Conservation (phyloP, 2,888 invertebrate species). For the Amphipyra tragopoginis region DNA sequence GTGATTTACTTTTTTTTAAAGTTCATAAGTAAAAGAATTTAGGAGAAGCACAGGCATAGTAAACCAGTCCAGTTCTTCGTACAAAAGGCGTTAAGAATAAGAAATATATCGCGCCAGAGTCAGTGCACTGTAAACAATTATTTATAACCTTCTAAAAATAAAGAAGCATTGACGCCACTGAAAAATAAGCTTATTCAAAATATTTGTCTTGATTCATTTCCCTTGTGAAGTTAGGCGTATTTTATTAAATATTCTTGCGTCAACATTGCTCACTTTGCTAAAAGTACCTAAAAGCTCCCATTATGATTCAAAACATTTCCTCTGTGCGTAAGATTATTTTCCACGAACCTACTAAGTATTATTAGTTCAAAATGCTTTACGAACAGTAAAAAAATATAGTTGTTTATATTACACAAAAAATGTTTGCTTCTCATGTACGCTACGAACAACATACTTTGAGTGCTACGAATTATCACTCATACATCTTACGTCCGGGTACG, state of each 20-base stretch:
- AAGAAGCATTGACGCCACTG: constrained; percentile 48
- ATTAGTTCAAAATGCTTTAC: constrained; percentile 1
- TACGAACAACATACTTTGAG: too few species aligned
- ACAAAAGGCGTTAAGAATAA: constrained; percentile 27
- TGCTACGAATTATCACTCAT: too few species aligned
- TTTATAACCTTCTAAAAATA: constrained; percentile 57
- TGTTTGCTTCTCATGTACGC: too few species aligned
- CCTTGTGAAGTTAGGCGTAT: constrained; percentile 27
- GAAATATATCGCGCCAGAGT: constrained; percentile 33
- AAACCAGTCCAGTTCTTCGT: constrained; percentile 12
- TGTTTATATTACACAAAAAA: too few species aligned
- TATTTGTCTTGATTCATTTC: constrained; percentile 36
- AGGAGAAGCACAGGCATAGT: too few species aligned
- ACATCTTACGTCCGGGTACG: too few species aligned
- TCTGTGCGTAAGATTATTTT: constrained; percentile 4
- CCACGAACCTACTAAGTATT: constrained; percentile 8
- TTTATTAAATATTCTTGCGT: constrained; percentile 41
- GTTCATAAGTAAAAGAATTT: too few species aligned
- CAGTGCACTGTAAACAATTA: constrained; percentile 57
- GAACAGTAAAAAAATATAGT: not conserved
- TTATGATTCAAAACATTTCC: constrained; percentile 14
- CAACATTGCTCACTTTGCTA: constrained; percentile 14
- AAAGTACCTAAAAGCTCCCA: constrained; percentile 18
- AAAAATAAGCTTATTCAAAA: constrained; percentile 55
- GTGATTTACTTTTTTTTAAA: too few species aligned